Evolutionary conservation across 2,888 invertebrate species (phyloP).

Genomic region (Melinopterus prodromus): DNA sequence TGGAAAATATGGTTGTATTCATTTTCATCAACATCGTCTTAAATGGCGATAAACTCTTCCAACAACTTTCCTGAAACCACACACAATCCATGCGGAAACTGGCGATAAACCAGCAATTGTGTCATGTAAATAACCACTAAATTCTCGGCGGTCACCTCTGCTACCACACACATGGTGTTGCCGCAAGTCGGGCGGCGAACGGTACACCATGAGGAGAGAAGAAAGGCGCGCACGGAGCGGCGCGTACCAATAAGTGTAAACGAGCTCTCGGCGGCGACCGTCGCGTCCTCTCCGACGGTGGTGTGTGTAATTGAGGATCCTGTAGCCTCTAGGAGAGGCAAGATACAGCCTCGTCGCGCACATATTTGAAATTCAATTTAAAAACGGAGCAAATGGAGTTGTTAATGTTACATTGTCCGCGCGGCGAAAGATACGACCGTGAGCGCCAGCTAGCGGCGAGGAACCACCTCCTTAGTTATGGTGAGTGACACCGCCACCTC

Average conservation of each 20-base stretch:
- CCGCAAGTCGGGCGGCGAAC: constrained; percentile 12
- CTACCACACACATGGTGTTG: not conserved
- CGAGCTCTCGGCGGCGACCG: constrained; percentile 16
- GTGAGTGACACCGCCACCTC: constrained; percentile 61
- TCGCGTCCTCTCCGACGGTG: constrained; percentile 13
- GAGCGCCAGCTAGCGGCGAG: constrained; percentile 55
- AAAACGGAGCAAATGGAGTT: constrained; percentile 46
- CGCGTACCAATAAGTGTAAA: constrained; percentile 12
- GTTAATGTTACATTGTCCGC: constrained; percentile 68
- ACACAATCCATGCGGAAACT: not conserved
- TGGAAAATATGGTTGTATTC: too few species aligned
- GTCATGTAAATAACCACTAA: constrained; percentile 4
- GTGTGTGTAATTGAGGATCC: constrained; percentile 20
- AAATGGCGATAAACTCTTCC: too few species aligned
- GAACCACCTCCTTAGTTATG: constrained; percentile 57
- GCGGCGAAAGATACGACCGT: constrained; percentile 56
- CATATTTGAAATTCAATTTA: constrained; percentile 45
- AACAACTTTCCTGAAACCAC: not conserved
- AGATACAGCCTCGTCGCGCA: constrained; percentile 38
- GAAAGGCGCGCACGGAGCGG: constrained; percentile 10
- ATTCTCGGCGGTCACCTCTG: not conserved
- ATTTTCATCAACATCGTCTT: too few species aligned
- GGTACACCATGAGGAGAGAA: constrained; percentile 7
- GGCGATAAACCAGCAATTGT: not conserved
- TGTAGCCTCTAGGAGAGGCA: not conserved